These are phyloP conservation scores for Scomberomorus guttatus DNA, from an alignment of 2,797 vertebrate species.

Conservation along the genomic window DNA sequence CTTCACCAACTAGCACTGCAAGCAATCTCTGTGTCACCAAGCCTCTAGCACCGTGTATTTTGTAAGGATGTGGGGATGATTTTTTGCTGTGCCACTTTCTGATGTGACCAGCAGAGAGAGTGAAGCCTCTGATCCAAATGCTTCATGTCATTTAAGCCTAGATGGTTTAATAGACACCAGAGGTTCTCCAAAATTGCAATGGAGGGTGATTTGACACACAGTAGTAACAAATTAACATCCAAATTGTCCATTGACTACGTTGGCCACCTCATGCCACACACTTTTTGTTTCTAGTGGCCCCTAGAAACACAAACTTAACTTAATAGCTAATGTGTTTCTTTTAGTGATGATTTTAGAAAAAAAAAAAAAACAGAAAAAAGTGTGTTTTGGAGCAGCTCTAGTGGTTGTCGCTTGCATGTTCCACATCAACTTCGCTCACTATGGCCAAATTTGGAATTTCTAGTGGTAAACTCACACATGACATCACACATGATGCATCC, in stretches of 20 bases:
- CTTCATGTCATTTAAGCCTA: no score
- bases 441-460: constrained; percentile 1
- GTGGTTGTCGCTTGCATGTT: not conserved
- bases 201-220: no score
- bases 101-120: not conserved
- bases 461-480: not conserved
- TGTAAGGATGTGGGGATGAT: not conserved
- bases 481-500: constrained; percentile 40
- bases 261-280: not conserved
- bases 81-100: not conserved
- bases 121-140: not conserved
- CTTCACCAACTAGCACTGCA: no score
- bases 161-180: no score
- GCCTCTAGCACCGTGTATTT: not conserved
- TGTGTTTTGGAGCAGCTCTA: not conserved
- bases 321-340: not conserved
- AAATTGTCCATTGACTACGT: not conserved
- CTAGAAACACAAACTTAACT: constrained; percentile 1
- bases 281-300: not conserved
- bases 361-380: not conserved
- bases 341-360: no score
- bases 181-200: no score
- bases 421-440: not conserved
- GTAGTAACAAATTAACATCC: not conserved
- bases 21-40: not conserved